phyloP scores from a whole-genome alignment of 1,140 invertebrate genomes.

The Drosophila simulans region DNA sequence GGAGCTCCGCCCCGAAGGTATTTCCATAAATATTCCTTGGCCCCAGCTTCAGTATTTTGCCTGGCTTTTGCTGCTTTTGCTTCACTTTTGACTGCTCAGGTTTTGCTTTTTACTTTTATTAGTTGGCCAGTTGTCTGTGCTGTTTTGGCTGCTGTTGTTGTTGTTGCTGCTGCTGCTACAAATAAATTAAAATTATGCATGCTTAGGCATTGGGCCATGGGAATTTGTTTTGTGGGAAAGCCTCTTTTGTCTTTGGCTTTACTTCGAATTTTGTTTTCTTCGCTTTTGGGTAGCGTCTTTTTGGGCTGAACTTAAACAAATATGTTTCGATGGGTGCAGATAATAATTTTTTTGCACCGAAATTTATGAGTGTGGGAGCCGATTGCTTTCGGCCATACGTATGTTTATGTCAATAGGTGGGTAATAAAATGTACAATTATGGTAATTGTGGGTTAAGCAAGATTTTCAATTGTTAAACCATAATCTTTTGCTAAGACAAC shows the following conservation, averaged over 20 bases:
- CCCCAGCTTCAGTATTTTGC: constrained; percentile 21
- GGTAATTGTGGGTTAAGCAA: not conserved
- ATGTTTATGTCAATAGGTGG: constrained; percentile 24
- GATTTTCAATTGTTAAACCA: not conserved
- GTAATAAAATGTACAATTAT: constrained; percentile 21
- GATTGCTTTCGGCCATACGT: not conserved
- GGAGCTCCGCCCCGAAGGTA: constrained; percentile 82
- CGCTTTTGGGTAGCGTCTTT: constrained; percentile 12
- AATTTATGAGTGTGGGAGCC: constrained; percentile 51
- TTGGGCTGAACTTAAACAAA: constrained; percentile 44
- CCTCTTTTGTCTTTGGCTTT: constrained; percentile 44
- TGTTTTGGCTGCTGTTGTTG: constrained; percentile 29
- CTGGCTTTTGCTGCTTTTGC: constrained; percentile 45
- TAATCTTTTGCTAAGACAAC: not conserved
- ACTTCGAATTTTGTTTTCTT: constrained; percentile 27
- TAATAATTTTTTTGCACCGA: constrained; percentile 29
- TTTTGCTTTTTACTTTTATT: constrained; percentile 68
- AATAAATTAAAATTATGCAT: constrained; percentile 84
- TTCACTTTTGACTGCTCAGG: constrained; percentile 33
- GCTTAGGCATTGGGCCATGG: constrained; percentile 70
- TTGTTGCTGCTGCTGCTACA: constrained; percentile 59
- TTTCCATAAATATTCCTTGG: constrained; percentile 79
- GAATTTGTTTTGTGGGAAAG: constrained; percentile 75
- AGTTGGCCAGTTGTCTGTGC: constrained; percentile 52
- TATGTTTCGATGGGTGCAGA: constrained; percentile 45